phyloP scores from a whole-genome alignment of 2,113 vertebrate species.

The Neolamprologus sp. region DNA sequence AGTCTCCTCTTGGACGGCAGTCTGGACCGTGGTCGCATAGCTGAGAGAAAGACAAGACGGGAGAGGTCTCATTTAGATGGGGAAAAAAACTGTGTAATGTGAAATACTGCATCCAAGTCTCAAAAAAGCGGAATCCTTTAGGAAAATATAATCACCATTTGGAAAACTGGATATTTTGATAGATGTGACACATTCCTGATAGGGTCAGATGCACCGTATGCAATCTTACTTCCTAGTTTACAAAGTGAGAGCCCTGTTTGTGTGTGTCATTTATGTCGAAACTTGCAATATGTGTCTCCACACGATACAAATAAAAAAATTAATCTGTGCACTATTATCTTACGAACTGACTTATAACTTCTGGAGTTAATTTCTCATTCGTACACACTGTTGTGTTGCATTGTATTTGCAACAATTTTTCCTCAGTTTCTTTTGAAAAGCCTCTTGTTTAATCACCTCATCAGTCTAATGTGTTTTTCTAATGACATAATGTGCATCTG shows the following conservation, averaged over 20 bases:
- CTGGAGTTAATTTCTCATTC: background rate
- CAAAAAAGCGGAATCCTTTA: background rate
- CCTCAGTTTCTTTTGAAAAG: background rate
- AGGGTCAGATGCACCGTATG: background rate
- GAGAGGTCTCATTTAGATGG: background rate
- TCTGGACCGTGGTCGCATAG: conserved; percentile 75
- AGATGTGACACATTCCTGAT: background rate
- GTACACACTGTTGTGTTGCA: background rate
- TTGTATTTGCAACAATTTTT: background rate
- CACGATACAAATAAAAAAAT: background rate
- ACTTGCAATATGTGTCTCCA: background rate
- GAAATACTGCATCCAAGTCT: background rate
- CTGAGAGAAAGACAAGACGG: conserved; percentile 40
- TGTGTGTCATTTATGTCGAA: background rate
- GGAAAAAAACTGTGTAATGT: background rate
- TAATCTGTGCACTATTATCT: background rate
- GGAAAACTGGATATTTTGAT: background rate
- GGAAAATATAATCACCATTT: background rate
- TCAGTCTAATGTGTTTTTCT: background rate
- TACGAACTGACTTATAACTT: background rate
- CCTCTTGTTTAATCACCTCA: background rate
- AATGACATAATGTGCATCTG: background rate
- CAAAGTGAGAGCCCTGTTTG: background rate
- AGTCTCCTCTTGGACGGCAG: conserved; percentile 61
- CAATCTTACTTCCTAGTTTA: background rate